Evolutionary conservation across 2,797 vertebrate genomes (phyloP).

Genomic region (Triplophysa bombifrons): DNA sequence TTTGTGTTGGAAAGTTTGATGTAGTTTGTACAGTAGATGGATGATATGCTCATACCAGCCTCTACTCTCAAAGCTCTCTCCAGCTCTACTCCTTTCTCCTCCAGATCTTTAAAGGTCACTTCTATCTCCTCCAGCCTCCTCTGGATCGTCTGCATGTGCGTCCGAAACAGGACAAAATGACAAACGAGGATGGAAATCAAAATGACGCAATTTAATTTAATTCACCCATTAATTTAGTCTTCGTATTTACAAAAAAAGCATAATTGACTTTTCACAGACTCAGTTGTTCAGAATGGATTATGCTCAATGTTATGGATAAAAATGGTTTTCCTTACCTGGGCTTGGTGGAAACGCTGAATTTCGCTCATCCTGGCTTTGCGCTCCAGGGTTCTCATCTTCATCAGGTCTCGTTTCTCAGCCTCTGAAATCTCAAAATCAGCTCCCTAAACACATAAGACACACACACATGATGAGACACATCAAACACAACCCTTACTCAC

Average conservation of each 20-base stretch:
- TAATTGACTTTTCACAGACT: too few relatives aligned
- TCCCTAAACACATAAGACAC: constrained; percentile 38
- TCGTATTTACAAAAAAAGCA: too few relatives aligned
- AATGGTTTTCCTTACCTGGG: constrained; percentile 78
- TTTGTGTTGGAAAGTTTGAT: neutral
- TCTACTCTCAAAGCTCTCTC: constrained; percentile 82
- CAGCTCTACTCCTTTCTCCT: constrained; percentile 82
- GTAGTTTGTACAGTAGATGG: neutral
- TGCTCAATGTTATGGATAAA: neutral
- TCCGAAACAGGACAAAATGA: constrained; percentile 1
- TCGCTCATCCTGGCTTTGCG: constrained; percentile 83
- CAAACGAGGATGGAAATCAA: neutral
- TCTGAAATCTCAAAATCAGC: constrained; percentile 63
- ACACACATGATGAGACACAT: neutral
- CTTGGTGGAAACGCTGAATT: constrained; percentile 84
- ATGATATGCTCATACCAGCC: constrained; percentile 72
- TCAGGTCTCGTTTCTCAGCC: constrained; percentile 70
- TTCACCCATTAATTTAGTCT: too few relatives aligned
- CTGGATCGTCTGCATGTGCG: constrained; percentile 83
- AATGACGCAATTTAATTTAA: neutral
- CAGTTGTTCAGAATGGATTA: neutral
- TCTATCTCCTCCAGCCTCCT: constrained; percentile 92
- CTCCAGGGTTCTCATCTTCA: constrained; percentile 81
- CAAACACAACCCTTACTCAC: neutral
- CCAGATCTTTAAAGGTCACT: constrained; percentile 85